Evolutionary conservation across 2,797 vertebrate species (phyloP), one percentile per base, ranked within the genome.

Genomic region (Toxotes lorentzi): DNA sequence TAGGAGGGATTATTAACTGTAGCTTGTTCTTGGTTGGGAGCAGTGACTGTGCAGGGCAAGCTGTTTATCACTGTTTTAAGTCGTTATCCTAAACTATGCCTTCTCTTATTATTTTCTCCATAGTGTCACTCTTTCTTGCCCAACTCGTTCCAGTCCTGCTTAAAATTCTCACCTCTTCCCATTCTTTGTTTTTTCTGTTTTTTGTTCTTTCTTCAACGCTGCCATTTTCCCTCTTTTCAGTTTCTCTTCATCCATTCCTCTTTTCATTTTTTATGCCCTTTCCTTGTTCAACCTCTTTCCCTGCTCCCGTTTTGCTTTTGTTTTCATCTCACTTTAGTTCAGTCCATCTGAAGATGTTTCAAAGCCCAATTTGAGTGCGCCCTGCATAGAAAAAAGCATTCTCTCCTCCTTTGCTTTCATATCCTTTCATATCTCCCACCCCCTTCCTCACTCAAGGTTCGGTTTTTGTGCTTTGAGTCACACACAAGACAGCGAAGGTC

Each of bases 241-340:
- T 70, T 58, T 60, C 48, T 35, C 24, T 32, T 13, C 23, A n/a
- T 62, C 30, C 70, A 51, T 14, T 50, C 64, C 21, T 47, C 35
- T 74, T 14, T 60, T 7, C 17, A 19, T 45, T 51, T 61, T 50
- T 63, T 45, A 21, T 47, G 34, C 21, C 14, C 21, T 53, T 47
- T 6, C 27, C 62, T 50, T 56, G 6, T 40, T 71, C 38, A 58
- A 0, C 34, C 32, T 27, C 7, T 73, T 76, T 54, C 58, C 23
- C 21, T 17, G 61, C n/a, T 78, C 21, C 56, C 67, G 32, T 48
- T 65, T 73, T 69, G 40, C 56, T 81, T 81, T 81, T 79, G 58
- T 72, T 82, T 79, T 64, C 76, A 48, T 67, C 73, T 77, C 65
- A 53, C 38, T 71, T 77, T 53, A 63, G 69, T 70, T 68, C 35